These are phyloP conservation scores for Clarias macrocephalus DNA, from an alignment of 2,113 vertebrate genomes.

Conservation along the genomic window DNA sequence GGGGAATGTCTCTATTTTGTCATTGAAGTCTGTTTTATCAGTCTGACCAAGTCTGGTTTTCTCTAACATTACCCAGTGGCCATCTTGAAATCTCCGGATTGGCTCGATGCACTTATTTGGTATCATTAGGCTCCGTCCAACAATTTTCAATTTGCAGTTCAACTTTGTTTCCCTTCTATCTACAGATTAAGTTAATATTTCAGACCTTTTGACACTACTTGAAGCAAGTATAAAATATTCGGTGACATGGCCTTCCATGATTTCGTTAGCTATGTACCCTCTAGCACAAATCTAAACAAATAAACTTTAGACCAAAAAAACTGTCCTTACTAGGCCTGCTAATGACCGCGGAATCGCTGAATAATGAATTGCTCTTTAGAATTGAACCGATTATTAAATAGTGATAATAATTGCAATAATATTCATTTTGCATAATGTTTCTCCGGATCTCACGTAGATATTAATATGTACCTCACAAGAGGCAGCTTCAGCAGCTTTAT, in stretches of 20 bases:
- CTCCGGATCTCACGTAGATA: too few species aligned
- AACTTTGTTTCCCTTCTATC: not conserved
- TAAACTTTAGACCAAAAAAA: not conserved
- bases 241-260: not conserved
- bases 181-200: not conserved
- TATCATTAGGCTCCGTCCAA: not conserved
- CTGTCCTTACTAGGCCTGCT: too few species aligned
- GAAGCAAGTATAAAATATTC: not conserved
- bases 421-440: too few species aligned
- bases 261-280: not conserved
- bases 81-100: not conserved
- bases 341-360: too few species aligned
- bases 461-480: too few species aligned
- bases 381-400: too few species aligned
- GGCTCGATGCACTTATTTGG: not conserved
- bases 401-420: too few species aligned
- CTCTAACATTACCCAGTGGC: not conserved
- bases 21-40: not conserved
- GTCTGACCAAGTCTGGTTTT: not conserved
- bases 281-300: not conserved
- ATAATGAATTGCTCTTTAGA: too few species aligned
- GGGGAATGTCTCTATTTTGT: not conserved
- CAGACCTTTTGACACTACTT: not conserved
- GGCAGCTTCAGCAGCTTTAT: too few species aligned
- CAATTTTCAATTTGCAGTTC: not conserved